Conservation (phyloP, 1,140 invertebrate species). For the Cydia amplana region DNA sequence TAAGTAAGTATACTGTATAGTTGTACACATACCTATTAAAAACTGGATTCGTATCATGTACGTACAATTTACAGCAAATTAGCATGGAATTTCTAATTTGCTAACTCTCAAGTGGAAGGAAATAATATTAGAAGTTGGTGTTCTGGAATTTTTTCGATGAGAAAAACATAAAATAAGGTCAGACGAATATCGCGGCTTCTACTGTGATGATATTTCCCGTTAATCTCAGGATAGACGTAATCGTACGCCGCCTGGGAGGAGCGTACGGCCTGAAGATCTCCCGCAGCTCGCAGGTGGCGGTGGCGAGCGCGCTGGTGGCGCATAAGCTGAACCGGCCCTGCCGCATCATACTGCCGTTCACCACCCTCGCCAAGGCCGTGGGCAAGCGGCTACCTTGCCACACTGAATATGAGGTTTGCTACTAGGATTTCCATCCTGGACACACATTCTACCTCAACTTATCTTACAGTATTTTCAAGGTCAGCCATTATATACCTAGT, state of each 20-base stretch:
- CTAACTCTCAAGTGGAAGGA: too few relatives aligned
- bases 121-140: too few relatives aligned
- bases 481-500: too few relatives aligned
- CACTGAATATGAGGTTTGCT: slow-evolving; percentile 81
- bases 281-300: slow-evolving; percentile 44
- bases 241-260: slow-evolving; percentile 70
- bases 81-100: too few relatives aligned
- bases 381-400: slow-evolving; percentile 82
- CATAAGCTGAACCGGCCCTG: slow-evolving; percentile 53
- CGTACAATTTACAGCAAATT: too few relatives aligned
- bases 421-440: too few relatives aligned
- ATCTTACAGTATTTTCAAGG: too few relatives aligned
- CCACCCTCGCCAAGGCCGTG: slow-evolving; percentile 82
- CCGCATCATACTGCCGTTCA: slow-evolving; percentile 77
- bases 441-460: too few relatives aligned
- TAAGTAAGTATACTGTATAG: slow-evolving; percentile 41
- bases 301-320: slow-evolving; percentile 43
- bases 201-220: neutral
- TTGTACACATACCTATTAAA: neutral
- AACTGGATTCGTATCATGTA: too few relatives aligned
- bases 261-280: slow-evolving; percentile 52
- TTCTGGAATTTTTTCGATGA: too few relatives aligned
- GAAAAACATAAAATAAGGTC: too few relatives aligned
- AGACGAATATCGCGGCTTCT: too few relatives aligned
- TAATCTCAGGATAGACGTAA: slow-evolving; percentile 81